Base-by-base conservation (phyloP, 1,140 invertebrate genomes). In the Aphis craccivora region DNA sequence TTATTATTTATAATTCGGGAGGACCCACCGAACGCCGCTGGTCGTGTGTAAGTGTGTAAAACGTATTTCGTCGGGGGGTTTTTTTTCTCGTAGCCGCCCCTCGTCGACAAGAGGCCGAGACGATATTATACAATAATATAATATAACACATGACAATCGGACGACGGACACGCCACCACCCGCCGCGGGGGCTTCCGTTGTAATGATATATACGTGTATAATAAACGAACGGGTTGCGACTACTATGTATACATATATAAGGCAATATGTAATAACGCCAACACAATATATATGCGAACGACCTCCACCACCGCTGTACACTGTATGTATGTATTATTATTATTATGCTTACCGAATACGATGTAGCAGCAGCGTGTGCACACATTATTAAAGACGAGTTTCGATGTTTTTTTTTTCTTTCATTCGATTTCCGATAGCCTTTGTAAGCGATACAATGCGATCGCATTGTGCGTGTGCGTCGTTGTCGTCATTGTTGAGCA, bases 381-480 rank as follows among this genome's bases (percentile, higher is more conserved):
- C 60, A n/a, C 60, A n/a, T 76, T 76, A 55, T 35, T 37, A n/a
- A 53, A 25, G 76, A 23, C n/a, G 22, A 55, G 22, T 55, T 89
- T 89, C 55, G 35, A 55, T 89, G 37, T 51, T 84, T 11, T 92
- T 91, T 91, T 51, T 92, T 92, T n/a, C 30, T 86, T 45, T 86
- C 40, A n/a, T 92, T 92, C 91, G 60, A 48, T 92, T 81, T 92
- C 91, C 76, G 91, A 92, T 83, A 22, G 43, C n/a, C 40, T 87
- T 87, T 87, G 45, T 87, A 0, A 25, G 30, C 25, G 43, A n/a
- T 6, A 87, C 45, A 87, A 87, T 30, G 9, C 11, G 11, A 37
- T 87, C n/a, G 18, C 30, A 35, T 88, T 55, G n/a, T 40, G 30
- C n/a, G 22, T n/a, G 91, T 18, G 45, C 45, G 6, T 45, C 45